Conservation (phyloP, 2,888 invertebrate genomes). For the Isotomurus palustris region DNA sequence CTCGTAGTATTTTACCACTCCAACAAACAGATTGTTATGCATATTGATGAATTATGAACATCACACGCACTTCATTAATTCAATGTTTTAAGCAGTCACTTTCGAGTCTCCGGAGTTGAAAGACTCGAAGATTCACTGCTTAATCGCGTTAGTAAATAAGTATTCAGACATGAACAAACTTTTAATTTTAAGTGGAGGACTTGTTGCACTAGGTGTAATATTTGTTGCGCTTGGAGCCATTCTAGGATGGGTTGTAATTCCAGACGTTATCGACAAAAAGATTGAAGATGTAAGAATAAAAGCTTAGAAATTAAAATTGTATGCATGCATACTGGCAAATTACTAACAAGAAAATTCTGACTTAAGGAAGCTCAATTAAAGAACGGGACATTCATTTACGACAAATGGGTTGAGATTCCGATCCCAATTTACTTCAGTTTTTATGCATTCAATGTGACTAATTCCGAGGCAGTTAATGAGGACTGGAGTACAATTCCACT, state of each 20-base stretch:
- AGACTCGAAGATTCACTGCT: too few relatives aligned
- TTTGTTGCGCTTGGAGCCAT: constrained; percentile 17
- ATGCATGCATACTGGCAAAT: too few relatives aligned
- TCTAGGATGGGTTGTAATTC: constrained; percentile 41
- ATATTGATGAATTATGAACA: too few relatives aligned
- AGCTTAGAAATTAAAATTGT: neutral
- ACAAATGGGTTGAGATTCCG: constrained; percentile 39
- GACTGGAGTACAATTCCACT: constrained; percentile 12
- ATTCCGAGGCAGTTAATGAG: neutral
- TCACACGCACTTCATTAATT: too few relatives aligned
- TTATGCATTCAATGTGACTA: constrained; percentile 25
- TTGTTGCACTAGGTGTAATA: constrained; percentile 11
- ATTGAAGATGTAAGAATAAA: constrained; percentile 15
- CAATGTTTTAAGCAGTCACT: too few relatives aligned
- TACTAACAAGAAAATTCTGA: too few relatives aligned
- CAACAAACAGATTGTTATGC: too few relatives aligned
- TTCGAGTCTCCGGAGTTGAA: too few relatives aligned
- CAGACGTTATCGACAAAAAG: constrained; percentile 34
- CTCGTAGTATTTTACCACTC: too few relatives aligned
- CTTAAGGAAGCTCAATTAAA: neutral
- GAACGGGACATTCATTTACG: constrained; percentile 14
- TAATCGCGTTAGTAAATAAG: too few relatives aligned
- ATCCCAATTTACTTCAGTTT: constrained; percentile 25
- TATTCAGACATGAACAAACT: too few relatives aligned
- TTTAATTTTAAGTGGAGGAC: too few relatives aligned